These are phyloP conservation scores for Osmerus eperlanus DNA, from an alignment of 2,113 vertebrate species.

Conservation along the genomic window DNA sequence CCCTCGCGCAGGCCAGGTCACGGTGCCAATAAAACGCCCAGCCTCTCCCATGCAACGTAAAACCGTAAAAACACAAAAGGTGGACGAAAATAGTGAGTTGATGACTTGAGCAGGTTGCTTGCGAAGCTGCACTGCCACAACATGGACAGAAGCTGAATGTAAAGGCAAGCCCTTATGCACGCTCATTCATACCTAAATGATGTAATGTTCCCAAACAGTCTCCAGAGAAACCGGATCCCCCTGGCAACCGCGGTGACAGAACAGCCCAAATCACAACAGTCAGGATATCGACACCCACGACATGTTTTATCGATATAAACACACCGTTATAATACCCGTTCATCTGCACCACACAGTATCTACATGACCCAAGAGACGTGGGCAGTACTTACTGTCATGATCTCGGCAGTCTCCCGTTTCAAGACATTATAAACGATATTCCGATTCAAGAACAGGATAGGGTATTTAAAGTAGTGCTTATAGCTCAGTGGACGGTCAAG, in stretches of 20 bases:
- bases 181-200: constrained; percentile 66
- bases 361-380: not conserved
- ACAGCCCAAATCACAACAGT: constrained; percentile 55
- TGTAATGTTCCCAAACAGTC: constrained; percentile 72
- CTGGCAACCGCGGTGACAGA: constrained; percentile 55
- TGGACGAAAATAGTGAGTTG: not conserved
- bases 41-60: not conserved
- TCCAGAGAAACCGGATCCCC: constrained; percentile 56
- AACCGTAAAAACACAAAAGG: not conserved
- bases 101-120: not conserved
- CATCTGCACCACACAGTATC: not conserved
- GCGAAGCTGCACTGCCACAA: constrained; percentile 16
- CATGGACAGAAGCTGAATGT: not conserved
- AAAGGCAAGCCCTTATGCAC: constrained; percentile 22
- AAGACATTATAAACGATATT: constrained; percentile 73
- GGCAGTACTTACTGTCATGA: constrained; percentile 76
- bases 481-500: constrained; percentile 12
- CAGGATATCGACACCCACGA: constrained; percentile 24
- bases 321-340: not conserved
- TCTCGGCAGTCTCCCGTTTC: constrained; percentile 60
- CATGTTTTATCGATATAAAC: constrained; percentile 11
- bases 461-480: constrained; percentile 37
- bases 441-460: constrained; percentile 47
- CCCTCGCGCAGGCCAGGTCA: not conserved
- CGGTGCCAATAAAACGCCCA: not conserved